Percentiles rank a stretch among this genome's conserved stretches.
These are phyloP conservation scores for Holothuria glaberrima DNA, from an alignment of 35 echinoderm and acorn worm genomes.

Conservation along the genomic window DNA sequence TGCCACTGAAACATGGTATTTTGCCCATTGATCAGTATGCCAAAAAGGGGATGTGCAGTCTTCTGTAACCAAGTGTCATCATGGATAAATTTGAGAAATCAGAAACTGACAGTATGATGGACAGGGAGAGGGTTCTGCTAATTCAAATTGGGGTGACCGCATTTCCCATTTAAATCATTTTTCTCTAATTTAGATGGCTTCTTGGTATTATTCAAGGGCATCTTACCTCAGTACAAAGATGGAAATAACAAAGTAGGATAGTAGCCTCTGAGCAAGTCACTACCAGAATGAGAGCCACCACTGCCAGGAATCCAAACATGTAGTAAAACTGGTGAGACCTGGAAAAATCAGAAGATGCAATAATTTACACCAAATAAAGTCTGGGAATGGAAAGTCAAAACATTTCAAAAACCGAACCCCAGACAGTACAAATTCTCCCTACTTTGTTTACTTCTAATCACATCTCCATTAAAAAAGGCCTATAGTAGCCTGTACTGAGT, in stretches of 20 bases:
- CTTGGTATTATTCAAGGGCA: background rate
- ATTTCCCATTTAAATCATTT: background rate
- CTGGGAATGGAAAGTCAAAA: background rate
- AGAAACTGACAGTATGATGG: no score
- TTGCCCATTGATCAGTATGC: no score
- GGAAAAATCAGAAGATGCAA: background rate
- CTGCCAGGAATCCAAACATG: slow-evolving; percentile 96
- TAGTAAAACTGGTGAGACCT: slow-evolving; percentile 99
- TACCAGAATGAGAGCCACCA: slow-evolving; percentile 91
- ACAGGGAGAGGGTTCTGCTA: slow-evolving; percentile 60
- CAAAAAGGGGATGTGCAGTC: no score
- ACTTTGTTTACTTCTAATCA: no score
- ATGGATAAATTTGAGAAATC: no score
- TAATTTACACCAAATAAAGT: background rate
- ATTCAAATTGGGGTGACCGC: slow-evolving; percentile 95
- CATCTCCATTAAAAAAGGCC: no score
- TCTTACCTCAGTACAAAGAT: slow-evolving; percentile 98
- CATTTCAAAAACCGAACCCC: no score
- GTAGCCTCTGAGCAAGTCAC: slow-evolving; percentile 98
- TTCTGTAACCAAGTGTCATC: no score
- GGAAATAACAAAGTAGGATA: slow-evolving; percentile 97
- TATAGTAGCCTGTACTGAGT: no score
- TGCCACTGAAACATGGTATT: no score
- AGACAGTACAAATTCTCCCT: no score
- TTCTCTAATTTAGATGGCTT: background rate